These are phyloP conservation scores for Eidolon helvum DNA, from an alignment of 2,113 vertebrate species.

Conservation along the genomic window DNA sequence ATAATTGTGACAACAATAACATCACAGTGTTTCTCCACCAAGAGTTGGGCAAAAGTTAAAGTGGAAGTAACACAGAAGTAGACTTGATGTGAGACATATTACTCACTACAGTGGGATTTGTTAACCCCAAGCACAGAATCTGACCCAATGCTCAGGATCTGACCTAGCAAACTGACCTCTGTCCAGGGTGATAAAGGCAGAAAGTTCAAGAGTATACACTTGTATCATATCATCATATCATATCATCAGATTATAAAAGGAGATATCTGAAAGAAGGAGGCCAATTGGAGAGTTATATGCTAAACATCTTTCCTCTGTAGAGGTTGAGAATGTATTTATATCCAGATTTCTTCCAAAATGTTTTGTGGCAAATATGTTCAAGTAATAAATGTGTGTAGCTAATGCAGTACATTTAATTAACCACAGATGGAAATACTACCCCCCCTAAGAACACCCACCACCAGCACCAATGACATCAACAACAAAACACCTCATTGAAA, in stretches of 20 bases:
- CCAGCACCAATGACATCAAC: neutral
- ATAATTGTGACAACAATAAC: neutral
- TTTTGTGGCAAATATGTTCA: neutral
- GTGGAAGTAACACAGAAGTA: neutral
- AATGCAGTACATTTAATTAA: neutral
- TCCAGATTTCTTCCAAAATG: neutral
- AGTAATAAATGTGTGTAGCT: neutral
- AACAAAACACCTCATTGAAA: neutral
- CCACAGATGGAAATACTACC: neutral
- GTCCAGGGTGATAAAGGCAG: neutral
- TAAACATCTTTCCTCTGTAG: neutral
- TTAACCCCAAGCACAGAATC: rapidly evolving
- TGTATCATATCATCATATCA: neutral
- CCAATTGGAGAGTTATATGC: neutral
- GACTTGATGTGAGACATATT: rapidly evolving
- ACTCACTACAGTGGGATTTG: neutral
- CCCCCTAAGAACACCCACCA: neutral
- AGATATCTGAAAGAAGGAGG: neutral
- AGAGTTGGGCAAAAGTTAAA: too few species aligned
- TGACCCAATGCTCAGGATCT: neutral
- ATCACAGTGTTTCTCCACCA: neutral
- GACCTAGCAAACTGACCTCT: neutral
- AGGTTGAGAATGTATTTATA: neutral
- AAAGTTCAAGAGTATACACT: neutral
- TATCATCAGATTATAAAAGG: neutral